Percentiles rank a stretch among this genome's conserved stretches.
Evolutionary conservation across 2,888 invertebrate species (phyloP).

Genomic region (Clivina fossor): DNA sequence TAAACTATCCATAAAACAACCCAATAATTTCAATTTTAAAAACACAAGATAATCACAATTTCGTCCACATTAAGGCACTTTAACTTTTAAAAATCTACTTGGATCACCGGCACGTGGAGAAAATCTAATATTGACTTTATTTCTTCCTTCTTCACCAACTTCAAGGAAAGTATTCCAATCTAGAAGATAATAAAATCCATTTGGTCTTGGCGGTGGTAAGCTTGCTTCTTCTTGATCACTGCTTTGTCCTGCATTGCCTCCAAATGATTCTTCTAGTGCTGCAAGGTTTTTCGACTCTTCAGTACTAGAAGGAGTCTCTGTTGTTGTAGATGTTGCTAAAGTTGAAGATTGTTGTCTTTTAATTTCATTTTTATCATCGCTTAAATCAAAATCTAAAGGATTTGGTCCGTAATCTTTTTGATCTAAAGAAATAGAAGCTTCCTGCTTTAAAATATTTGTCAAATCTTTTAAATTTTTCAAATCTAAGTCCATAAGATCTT

Average conservation of each 20-base stretch:
- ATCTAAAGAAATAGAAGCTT: constrained; percentile 43
- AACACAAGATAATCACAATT: too few relatives aligned
- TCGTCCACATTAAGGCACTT: constrained; percentile 74
- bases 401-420: constrained; percentile 49
- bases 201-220: constrained; percentile 67
- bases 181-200: constrained; percentile 80
- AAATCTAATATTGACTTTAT: constrained; percentile 76
- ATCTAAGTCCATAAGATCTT: constrained; percentile 52
- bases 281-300: constrained; percentile 53
- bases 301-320: constrained; percentile 40
- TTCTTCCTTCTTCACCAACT: constrained; percentile 72
- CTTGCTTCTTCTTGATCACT: constrained; percentile 61
- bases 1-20: too few relatives aligned
- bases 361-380: constrained; percentile 54
- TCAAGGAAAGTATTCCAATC: constrained; percentile 87
- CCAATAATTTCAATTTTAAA: too few relatives aligned
- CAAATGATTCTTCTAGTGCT: constrained; percentile 78
- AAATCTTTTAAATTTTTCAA: constrained; percentile 48
- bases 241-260: constrained; percentile 61
- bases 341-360: constrained; percentile 55
- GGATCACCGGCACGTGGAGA: constrained; percentile 81
- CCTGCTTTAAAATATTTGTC: constrained; percentile 47
- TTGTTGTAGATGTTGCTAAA: constrained; percentile 36
- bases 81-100: constrained; percentile 73
- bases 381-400: constrained; percentile 49